phyloP scores from a whole-genome alignment of 2,797 vertebrate genomes.

The Enteromius argenteus region DNA sequence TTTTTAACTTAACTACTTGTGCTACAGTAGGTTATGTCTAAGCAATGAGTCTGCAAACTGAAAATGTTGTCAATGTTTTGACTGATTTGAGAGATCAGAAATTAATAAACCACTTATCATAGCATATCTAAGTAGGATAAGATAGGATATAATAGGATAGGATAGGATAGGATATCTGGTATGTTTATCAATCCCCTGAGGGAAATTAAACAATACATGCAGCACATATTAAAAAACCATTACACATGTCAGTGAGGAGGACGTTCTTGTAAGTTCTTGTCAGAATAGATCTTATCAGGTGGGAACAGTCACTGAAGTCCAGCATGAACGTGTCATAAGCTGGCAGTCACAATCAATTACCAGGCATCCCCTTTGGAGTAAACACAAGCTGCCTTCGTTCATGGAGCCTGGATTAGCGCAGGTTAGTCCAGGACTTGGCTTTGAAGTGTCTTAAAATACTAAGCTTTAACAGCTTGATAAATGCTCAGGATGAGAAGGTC shows the following conservation, averaged over 20 bases:
- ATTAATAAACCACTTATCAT: not conserved
- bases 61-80: not conserved
- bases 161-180: not conserved
- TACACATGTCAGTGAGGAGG: not conserved
- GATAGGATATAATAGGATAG: not conserved
- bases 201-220: not conserved
- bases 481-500: conserved; percentile 1
- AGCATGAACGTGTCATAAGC: conserved; percentile 33
- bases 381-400: conserved; percentile 43
- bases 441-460: conserved; percentile 39
- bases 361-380: conserved; percentile 27
- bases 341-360: conserved; percentile 45
- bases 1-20: not conserved
- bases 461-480: conserved; percentile 37
- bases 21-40: not conserved
- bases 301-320: not conserved
- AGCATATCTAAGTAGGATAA: not conserved
- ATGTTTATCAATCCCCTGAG: not conserved
- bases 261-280: not conserved
- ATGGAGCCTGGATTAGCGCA: conserved; percentile 31
- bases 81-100: not conserved
- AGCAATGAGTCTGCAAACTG: not conserved
- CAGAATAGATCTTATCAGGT: not conserved
- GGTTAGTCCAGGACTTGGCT: conserved; percentile 20
- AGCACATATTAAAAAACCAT: not conserved